These are phyloP conservation scores for Labeo rohita DNA, from an alignment of 2,113 vertebrate species.

Conservation along the genomic window DNA sequence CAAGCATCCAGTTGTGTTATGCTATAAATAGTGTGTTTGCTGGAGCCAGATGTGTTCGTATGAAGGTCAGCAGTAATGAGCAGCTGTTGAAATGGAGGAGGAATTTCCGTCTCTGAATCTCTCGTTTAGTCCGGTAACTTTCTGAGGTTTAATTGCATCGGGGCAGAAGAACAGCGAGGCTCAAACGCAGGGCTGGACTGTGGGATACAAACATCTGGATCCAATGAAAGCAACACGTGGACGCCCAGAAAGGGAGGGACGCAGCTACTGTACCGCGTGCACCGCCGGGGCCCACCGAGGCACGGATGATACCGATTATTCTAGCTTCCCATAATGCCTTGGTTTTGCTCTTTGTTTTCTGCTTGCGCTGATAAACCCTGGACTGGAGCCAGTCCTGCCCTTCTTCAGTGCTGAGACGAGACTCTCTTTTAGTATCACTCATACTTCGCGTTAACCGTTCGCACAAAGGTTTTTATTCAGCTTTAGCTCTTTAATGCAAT, in stretches of 20 bases:
- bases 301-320: background rate
- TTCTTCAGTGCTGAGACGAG: background rate
- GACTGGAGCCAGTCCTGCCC: background rate
- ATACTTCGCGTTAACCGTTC: background rate
- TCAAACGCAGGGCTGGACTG: background rate
- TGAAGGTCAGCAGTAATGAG: background rate
- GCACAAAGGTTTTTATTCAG: background rate
- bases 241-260: conserved; percentile 2
- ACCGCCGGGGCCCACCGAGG: background rate
- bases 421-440: background rate
- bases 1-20: background rate
- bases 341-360: conserved; percentile 1
- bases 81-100: background rate
- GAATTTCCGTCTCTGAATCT: background rate
- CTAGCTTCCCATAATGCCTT: background rate
- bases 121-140: background rate
- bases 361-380: background rate
- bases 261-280: conserved; percentile 40
- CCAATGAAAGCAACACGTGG: conserved; percentile 17
- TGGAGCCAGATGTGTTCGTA: background rate
- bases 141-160: background rate
- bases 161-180: background rate
- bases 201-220: conserved; percentile 44
- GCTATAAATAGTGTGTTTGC: background rate
- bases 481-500: background rate